Evolutionary conservation across 2,113 vertebrate genomes (phyloP).

Genomic region (Craseonycteris thonglongyai): DNA sequence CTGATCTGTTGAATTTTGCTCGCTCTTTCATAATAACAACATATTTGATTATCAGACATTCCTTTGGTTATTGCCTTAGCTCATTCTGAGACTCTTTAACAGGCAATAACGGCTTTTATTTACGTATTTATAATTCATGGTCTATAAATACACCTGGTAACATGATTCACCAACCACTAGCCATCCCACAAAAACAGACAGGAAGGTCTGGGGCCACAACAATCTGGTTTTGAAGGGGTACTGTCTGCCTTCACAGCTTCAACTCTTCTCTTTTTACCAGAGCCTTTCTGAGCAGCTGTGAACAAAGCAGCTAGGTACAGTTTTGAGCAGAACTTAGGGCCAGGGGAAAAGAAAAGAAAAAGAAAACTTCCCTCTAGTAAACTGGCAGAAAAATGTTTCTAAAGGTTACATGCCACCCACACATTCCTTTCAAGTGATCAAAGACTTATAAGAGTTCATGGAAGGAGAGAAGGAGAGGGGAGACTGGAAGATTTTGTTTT

Average conservation of each 20-base stretch:
- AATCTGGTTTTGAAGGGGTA: conserved; percentile 58
- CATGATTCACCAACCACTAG: conserved; percentile 60
- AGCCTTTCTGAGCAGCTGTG: conserved; percentile 35
- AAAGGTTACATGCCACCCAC: conserved; percentile 63
- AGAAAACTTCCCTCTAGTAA: conserved; percentile 57
- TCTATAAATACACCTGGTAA: conserved; percentile 64
- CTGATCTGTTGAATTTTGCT: neutral
- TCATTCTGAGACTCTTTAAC: conserved; percentile 18
- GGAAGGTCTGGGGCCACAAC: conserved; percentile 51
- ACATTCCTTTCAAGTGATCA: conserved; percentile 72
- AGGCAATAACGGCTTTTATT: conserved; percentile 13
- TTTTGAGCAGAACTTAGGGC: conserved; percentile 40
- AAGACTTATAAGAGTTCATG: conserved; percentile 56
- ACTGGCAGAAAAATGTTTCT: conserved; percentile 58
- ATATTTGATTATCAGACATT: conserved; percentile 8
- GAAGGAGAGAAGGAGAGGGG: conserved; percentile 32
- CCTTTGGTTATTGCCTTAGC: neutral
- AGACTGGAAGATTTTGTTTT: neutral
- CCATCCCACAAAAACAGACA: conserved; percentile 53
- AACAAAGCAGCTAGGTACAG: neutral
- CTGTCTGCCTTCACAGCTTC: conserved; percentile 61
- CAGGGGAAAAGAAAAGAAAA: neutral
- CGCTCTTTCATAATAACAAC: neutral
- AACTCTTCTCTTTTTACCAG: neutral
- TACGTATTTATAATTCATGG: conserved; percentile 28